A percentile compares a stretch with the other conserved stretches of the same genome.
phyloP scores from a whole-genome alignment of 2,888 invertebrate genomes.

The Rhagium mordax region DNA sequence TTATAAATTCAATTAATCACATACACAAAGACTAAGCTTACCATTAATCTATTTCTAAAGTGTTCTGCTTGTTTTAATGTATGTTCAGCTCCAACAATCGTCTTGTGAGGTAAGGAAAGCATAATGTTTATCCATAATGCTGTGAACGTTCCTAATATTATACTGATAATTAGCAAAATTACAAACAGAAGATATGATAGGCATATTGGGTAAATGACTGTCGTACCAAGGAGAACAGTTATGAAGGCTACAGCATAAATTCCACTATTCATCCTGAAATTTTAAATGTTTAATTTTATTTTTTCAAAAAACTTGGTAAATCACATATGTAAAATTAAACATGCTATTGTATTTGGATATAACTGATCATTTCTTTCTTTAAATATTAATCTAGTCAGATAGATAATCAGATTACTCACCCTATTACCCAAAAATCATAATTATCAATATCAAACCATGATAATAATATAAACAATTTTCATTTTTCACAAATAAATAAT shows the following conservation, averaged over 20 bases:
- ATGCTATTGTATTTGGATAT: neutral
- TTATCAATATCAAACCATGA: constrained; percentile 15
- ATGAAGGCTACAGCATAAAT: constrained; percentile 41
- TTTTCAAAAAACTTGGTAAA: too few species aligned
- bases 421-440: constrained; percentile 2
- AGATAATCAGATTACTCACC: neutral
- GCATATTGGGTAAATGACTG: constrained; percentile 58
- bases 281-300: too few species aligned
- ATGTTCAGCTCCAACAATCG: constrained; percentile 75
- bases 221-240: constrained; percentile 39
- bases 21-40: constrained; percentile 60
- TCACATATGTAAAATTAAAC: neutral
- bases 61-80: constrained; percentile 76
- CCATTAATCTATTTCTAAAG: constrained; percentile 77
- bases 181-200: constrained; percentile 56
- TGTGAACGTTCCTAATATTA: constrained; percentile 67
- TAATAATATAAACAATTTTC: neutral
- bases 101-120: constrained; percentile 78
- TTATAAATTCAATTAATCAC: neutral
- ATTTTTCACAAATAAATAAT: neutral
- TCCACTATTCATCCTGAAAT: constrained; percentile 50
- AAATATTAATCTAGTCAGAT: neutral
- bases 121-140: constrained; percentile 77
- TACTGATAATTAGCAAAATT: constrained; percentile 57
- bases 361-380: neutral